Evolutionary conservation across 2,888 invertebrate genomes (phyloP).

Genomic region (Aphidoletes aphidimyza): DNA sequence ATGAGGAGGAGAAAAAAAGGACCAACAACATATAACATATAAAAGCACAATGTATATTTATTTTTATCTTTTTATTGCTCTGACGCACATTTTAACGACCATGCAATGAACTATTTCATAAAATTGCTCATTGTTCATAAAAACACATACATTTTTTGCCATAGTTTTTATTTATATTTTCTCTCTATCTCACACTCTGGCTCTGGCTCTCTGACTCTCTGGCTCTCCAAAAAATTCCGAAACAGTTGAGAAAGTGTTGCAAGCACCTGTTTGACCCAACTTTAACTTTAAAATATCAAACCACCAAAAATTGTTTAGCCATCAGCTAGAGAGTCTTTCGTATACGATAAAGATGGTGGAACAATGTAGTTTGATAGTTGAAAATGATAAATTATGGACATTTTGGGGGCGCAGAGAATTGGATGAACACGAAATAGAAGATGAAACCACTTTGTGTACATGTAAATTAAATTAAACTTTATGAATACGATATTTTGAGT

Average conservation of each 20-base stretch:
- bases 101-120: not conserved
- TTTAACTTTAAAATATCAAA: not conserved
- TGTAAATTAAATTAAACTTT: constrained; percentile 48
- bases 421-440: not conserved
- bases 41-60: too few relatives aligned
- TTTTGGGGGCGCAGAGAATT: not conserved
- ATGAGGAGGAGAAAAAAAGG: too few relatives aligned
- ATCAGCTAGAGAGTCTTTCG: not conserved
- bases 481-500: not conserved
- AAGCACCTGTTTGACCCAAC: not conserved
- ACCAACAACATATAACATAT: too few relatives aligned
- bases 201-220: too few relatives aligned
- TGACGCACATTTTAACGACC: not conserved
- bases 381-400: not conserved
- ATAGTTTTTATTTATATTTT: not conserved
- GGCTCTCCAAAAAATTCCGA: too few relatives aligned
- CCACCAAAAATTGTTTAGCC: not conserved
- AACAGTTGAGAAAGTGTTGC: not conserved
- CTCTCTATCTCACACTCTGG: not conserved
- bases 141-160: not conserved
- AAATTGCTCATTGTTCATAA: not conserved
- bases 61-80: not conserved
- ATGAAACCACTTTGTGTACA: constrained; percentile 41
- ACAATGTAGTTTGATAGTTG: constrained; percentile 28
- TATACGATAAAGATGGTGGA: not conserved